phyloP scores from a whole-genome alignment of 1,140 invertebrate species.

The Eurosta solidaginis region DNA sequence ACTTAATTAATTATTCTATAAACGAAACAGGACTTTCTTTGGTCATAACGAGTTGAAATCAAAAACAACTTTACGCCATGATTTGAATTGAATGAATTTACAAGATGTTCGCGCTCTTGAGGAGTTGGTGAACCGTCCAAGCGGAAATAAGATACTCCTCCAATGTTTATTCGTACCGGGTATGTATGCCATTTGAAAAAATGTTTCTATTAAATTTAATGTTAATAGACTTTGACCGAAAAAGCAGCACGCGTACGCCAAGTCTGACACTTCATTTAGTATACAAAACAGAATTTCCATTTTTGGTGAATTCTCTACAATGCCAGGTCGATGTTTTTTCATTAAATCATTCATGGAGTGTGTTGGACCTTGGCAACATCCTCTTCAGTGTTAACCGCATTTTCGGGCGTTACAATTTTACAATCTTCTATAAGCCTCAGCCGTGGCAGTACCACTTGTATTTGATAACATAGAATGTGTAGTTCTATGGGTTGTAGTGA shows the following conservation, averaged over 20 bases:
- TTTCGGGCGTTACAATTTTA: background rate
- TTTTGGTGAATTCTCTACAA: constrained; percentile 94
- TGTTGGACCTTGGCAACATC: constrained; percentile 56
- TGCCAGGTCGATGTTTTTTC: constrained; percentile 83
- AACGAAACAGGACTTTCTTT: constrained; percentile 91
- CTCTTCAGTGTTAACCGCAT: constrained; percentile 35
- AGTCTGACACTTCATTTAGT: constrained; percentile 82
- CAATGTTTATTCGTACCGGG: constrained; percentile 78
- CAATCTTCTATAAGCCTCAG: background rate
- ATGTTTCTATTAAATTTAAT: constrained; percentile 95
- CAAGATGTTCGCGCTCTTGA: constrained; percentile 91
- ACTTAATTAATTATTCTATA: constrained; percentile 96
- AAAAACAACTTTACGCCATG: constrained; percentile 88
- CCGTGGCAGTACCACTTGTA: background rate
- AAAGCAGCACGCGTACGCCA: constrained; percentile 92
- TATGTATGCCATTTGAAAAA: constrained; percentile 79
- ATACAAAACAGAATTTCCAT: constrained; percentile 94
- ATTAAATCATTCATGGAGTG: constrained; percentile 85
- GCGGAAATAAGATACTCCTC: constrained; percentile 90
- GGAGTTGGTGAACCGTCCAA: constrained; percentile 95
- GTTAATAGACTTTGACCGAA: constrained; percentile 97
- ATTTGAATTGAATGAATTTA: constrained; percentile 96
- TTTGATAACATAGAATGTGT: background rate
- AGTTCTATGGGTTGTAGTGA: constrained; percentile 32
- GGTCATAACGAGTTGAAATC: constrained; percentile 96